Conservation (phyloP, 1,140 invertebrate species). For the Zeugodacus cucurbitae region DNA sequence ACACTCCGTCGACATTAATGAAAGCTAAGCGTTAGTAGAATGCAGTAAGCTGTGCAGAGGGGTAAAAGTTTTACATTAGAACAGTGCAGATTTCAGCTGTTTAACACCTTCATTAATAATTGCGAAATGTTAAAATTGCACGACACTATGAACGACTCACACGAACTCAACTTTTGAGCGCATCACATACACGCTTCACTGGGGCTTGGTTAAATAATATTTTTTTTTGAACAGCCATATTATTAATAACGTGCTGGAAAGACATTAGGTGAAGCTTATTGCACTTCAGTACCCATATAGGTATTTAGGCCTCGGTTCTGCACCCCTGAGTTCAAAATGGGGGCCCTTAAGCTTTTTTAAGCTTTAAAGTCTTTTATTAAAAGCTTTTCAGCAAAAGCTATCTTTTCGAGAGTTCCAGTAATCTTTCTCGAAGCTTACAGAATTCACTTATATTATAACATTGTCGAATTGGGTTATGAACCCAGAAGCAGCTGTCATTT, state of each 20-base stretch:
- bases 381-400: neutral
- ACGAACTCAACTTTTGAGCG: neutral
- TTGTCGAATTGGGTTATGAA: neutral
- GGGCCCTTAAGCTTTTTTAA: neutral
- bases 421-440: neutral
- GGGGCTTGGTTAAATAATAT: neutral
- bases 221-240: neutral
- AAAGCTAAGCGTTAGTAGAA: neutral
- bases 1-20: neutral
- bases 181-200: neutral
- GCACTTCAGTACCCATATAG: neutral
- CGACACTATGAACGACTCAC: neutral
- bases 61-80: neutral
- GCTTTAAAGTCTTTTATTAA: neutral
- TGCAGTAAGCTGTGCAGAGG: neutral
- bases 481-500: neutral
- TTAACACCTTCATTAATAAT: conserved; percentile 15
- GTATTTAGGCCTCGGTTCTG: neutral
- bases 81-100: conserved; percentile 1
- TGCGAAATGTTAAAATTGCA: conserved; percentile 4
- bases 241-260: neutral
- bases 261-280: neutral
- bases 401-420: too few relatives aligned
- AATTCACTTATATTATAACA: neutral
- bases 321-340: neutral